phyloP scores from a whole-genome alignment of 2,888 invertebrate genomes.

The Myathropa florea region DNA sequence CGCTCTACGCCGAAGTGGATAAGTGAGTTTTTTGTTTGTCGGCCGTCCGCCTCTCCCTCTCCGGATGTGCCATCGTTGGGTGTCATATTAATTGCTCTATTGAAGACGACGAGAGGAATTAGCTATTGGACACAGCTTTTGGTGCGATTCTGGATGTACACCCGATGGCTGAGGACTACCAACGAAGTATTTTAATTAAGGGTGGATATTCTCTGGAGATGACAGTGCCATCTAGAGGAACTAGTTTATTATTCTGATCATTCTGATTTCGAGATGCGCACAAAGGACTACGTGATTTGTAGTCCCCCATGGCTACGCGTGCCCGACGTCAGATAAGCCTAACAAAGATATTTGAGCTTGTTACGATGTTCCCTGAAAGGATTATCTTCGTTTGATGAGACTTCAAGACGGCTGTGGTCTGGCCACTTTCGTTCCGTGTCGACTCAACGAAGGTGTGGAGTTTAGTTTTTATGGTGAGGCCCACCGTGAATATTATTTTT shows the following conservation, averaged over 20 bases:
- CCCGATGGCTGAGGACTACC: slow-evolving; percentile 40
- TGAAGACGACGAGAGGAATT: slow-evolving; percentile 44
- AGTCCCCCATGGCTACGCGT: slow-evolving; percentile 35
- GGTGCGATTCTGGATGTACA: slow-evolving; percentile 36
- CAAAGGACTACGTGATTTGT: slow-evolving; percentile 9
- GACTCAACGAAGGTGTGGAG: background rate
- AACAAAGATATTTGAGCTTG: slow-evolving; percentile 17
- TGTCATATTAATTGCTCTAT: slow-evolving; percentile 69
- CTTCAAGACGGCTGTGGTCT: background rate
- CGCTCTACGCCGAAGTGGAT: slow-evolving; percentile 13
- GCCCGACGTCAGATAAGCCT: slow-evolving; percentile 24
- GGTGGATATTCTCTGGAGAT: slow-evolving; percentile 38
- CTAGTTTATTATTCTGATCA: slow-evolving; percentile 43
- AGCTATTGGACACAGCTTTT: slow-evolving; percentile 25
- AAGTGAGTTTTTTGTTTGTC: slow-evolving; percentile 12
- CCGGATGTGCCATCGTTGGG: slow-evolving; percentile 35
- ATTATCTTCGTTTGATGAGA: background rate
- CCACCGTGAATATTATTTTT: too few relatives aligned
- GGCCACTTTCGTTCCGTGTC: too few relatives aligned
- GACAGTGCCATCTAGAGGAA: slow-evolving; percentile 7
- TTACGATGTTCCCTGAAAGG: slow-evolving; percentile 12
- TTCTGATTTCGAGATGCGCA: background rate
- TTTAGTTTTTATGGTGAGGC: too few relatives aligned
- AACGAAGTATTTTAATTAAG: slow-evolving; percentile 62
- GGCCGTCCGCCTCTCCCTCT: background rate